A percentile compares a stretch with the other conserved stretches of the same genome.
Evolutionary conservation across 2,888 invertebrate genomes (phyloP).

Genomic region (Rhagonycha fulva): DNA sequence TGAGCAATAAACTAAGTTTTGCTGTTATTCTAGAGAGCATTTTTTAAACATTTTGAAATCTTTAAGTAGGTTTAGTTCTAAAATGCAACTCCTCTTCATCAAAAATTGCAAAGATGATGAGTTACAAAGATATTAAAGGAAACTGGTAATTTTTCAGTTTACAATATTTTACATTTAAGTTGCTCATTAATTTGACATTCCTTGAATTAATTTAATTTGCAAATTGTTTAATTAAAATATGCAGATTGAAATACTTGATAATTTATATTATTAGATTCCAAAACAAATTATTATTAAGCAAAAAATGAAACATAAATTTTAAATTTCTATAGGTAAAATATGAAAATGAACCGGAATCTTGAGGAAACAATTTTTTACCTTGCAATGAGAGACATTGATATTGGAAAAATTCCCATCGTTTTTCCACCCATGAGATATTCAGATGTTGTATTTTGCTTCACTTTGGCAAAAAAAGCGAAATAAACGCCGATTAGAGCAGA

Average conservation of each 20-base stretch:
- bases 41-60: not conserved
- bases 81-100: not conserved
- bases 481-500: conserved; percentile 72
- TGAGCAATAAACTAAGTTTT: too few relatives aligned
- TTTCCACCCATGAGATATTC: conserved; percentile 78
- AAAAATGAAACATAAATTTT: too few relatives aligned
- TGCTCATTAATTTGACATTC: not conserved
- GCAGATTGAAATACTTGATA: not conserved
- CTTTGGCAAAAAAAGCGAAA: conserved; percentile 70
- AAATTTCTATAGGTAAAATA: too few relatives aligned
- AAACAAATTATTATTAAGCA: too few relatives aligned
- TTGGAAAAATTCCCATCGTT: conserved; percentile 77
- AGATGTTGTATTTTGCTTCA: conserved; percentile 70
- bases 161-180: not conserved
- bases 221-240: not conserved
- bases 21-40: too few relatives aligned
- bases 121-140: not conserved
- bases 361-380: conserved; percentile 58
- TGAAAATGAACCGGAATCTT: too few relatives aligned
- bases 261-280: too few relatives aligned
- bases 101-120: not conserved
- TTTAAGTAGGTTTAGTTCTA: not conserved
- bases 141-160: not conserved
- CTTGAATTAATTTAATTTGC: not conserved
- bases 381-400: conserved; percentile 77